Evolutionary conservation across 2,888 invertebrate species (phyloP).

Genomic region (Rhaphigaster nebulosa): DNA sequence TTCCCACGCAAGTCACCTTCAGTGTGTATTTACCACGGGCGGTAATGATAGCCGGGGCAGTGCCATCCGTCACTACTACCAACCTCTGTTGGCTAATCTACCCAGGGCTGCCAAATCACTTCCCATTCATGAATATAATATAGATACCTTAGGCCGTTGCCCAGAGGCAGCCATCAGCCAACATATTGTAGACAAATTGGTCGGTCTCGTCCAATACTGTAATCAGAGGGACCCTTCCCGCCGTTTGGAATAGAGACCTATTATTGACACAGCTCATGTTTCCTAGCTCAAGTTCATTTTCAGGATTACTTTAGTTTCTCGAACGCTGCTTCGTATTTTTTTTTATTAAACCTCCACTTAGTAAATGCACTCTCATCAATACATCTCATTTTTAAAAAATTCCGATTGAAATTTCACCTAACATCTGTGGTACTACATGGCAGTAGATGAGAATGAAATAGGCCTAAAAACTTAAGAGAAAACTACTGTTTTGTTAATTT

Average conservation of each 20-base stretch:
- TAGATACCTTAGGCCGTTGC: neutral
- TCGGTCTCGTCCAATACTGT: neutral
- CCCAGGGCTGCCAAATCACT: neutral
- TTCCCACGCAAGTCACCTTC: slow-evolving; percentile 42
- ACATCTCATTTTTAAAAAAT: no score
- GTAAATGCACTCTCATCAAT: neutral
- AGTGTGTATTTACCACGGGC: slow-evolving; percentile 13
- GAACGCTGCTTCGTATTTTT: neutral
- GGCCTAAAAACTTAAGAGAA: no score
- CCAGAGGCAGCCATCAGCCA: neutral
- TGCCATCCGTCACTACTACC: slow-evolving; percentile 33
- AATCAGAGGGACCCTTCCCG: neutral
- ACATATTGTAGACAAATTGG: slow-evolving; percentile 21
- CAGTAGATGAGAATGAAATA: no score
- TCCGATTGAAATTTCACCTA: no score
- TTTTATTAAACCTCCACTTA: neutral
- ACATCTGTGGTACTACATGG: no score
- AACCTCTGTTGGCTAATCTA: neutral
- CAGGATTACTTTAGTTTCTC: neutral
- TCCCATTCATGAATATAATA: slow-evolving; percentile 32
- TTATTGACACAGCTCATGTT: neutral
- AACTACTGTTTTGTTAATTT: no score
- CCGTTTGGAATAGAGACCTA: neutral
- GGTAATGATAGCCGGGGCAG: slow-evolving; percentile 4
- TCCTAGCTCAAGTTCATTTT: neutral